Conservation (phyloP, 37 sponge, comb jelly and placozoan genomes). For the Geodia barretti region DNA sequence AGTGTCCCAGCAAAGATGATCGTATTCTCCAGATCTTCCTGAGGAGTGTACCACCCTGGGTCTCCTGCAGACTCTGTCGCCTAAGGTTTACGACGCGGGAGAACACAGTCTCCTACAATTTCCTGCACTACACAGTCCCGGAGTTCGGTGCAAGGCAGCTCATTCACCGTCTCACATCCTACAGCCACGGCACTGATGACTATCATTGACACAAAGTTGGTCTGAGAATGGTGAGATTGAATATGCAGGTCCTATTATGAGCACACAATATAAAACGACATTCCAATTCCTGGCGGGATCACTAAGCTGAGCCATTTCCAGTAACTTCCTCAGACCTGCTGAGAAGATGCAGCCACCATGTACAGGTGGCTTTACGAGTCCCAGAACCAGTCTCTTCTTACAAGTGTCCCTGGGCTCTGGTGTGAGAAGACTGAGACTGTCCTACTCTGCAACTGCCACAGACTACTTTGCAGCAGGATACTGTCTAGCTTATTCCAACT, state of each 20-base stretch:
- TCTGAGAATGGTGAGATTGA: too few species aligned
- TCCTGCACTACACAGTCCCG: neutral
- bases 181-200: neutral
- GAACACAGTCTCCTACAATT: neutral
- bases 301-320: neutral
- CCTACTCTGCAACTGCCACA: slow-evolving; percentile 1
- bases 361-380: neutral
- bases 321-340: neutral
- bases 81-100: neutral
- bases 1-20: neutral
- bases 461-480: neutral
- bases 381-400: neutral
- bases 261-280: too few species aligned
- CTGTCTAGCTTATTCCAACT: neutral
- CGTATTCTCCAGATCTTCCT: neutral
- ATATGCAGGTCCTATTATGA: too few species aligned
- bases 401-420: neutral
- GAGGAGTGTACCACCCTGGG: neutral
- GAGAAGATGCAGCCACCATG: too few species aligned
- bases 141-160: too few species aligned
- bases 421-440: neutral
- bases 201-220: too few species aligned
- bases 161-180: neutral
- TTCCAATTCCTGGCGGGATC: too few species aligned
- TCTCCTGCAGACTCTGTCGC: neutral